phyloP scores from a whole-genome alignment of 2,797 vertebrate genomes.

The Myotis daubentonii region DNA sequence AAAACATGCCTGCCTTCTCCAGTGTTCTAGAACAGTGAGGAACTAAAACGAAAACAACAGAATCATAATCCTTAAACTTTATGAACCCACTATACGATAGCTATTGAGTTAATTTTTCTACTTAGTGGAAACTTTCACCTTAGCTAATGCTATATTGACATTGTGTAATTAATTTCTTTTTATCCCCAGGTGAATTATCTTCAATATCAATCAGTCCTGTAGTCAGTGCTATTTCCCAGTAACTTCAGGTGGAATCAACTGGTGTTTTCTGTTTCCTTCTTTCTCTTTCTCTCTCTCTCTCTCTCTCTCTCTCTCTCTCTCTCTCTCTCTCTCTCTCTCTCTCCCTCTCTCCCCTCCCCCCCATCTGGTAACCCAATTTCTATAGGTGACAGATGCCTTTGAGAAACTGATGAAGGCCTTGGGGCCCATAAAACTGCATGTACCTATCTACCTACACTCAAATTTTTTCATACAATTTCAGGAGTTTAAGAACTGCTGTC shows the following conservation, averaged over 20 bases:
- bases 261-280: conserved; percentile 5
- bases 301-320: background rate
- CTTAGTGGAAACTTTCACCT: background rate
- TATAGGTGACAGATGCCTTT: background rate
- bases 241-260: conserved; percentile 28
- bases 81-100: conserved; percentile 22
- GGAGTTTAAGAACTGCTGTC: conserved; percentile 21
- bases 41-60: conserved; percentile 44
- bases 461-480: conserved; percentile 10
- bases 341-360: background rate
- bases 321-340: background rate
- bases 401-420: conserved; percentile 33
- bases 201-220: background rate
- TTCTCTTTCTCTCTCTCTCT: background rate
- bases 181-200: background rate
- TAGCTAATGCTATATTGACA: background rate
- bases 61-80: conserved; percentile 40
- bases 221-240: background rate
- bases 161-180: conserved; percentile 17
- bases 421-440: conserved; percentile 13
- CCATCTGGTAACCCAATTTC: background rate
- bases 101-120: conserved; percentile 37
- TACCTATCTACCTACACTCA: background rate
- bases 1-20: background rate
- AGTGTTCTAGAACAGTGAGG: conserved; percentile 34